phyloP scores from a whole-genome alignment of 2,888 invertebrate species.

The Lacanobia wlatinum region DNA sequence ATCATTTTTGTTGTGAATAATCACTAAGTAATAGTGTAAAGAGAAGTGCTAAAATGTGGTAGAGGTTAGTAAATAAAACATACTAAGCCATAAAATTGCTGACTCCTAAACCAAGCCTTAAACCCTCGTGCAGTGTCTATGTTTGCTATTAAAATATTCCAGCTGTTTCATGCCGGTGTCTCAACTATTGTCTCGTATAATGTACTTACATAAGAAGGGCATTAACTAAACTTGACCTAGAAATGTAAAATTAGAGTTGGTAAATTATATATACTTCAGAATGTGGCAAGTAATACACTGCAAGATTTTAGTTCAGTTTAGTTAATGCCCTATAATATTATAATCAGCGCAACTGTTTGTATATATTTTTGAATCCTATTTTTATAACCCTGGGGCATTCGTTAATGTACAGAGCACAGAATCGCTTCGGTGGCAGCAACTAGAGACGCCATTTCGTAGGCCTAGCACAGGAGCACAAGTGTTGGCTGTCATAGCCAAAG shows the following conservation, averaged over 20 bases:
- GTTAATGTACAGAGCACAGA: neutral
- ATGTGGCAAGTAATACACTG: neutral
- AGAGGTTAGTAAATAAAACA: slow-evolving; percentile 52
- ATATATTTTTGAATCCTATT: slow-evolving; percentile 23
- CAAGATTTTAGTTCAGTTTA: slow-evolving; percentile 2
- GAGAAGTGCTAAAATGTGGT: slow-evolving; percentile 12
- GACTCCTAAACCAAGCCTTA: slow-evolving; percentile 21
- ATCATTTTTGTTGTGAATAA: neutral
- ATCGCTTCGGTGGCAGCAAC: neutral
- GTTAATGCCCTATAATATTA: neutral
- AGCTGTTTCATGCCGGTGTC: neutral
- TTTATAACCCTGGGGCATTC: neutral
- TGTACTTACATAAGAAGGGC: neutral
- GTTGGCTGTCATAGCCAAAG: neutral
- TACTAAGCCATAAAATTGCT: slow-evolving; percentile 41
- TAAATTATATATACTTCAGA: neutral
- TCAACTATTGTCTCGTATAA: slow-evolving; percentile 4
- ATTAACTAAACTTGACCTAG: neutral
- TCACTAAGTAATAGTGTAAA: neutral
- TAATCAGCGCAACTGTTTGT: slow-evolving; percentile 19
- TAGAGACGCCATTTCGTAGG: neutral
- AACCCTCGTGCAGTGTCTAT: neutral
- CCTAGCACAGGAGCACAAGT: neutral
- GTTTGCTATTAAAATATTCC: slow-evolving; percentile 14
- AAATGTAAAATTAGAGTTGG: neutral